A percentile compares a stretch with the other conserved stretches of the same genome.
phyloP scores from a whole-genome alignment of 2,888 invertebrate species.

The Zeuzera pyrina region DNA sequence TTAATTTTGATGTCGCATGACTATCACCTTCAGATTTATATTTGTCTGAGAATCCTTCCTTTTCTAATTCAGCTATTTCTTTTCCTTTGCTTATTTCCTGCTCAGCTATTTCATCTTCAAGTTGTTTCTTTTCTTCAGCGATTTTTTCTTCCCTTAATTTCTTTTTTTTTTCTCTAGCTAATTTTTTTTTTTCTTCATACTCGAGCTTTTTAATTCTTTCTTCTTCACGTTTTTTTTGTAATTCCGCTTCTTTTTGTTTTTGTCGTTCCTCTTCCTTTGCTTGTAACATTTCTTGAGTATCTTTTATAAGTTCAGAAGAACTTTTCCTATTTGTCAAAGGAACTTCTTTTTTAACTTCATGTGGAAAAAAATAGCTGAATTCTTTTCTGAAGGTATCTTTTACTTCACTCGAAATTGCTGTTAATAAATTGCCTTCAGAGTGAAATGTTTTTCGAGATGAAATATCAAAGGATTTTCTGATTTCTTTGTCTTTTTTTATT shows the following conservation, averaged over 20 bases:
- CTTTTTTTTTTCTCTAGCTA: conserved; percentile 6
- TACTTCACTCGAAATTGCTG: neutral
- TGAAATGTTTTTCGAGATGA: no score
- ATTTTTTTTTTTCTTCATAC: conserved; percentile 6
- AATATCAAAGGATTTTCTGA: no score
- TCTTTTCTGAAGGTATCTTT: conserved; percentile 20
- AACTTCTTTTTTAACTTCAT: conserved; percentile 10
- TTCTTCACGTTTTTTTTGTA: conserved; percentile 13
- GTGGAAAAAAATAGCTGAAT: conserved; percentile 36
- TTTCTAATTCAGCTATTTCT: neutral
- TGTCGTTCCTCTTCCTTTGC: neutral
- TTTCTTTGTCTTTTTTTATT: no score
- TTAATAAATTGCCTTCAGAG: neutral
- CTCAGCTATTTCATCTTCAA: neutral
- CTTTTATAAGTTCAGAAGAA: conserved; percentile 39
- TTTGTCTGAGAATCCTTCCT: no score
- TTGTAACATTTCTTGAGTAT: conserved; percentile 28
- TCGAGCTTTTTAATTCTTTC: conserved; percentile 8
- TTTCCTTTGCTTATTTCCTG: neutral
- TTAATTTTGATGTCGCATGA: no score
- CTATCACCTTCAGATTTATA: no score
- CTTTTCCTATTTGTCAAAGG: conserved; percentile 15
- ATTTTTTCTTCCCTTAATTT: conserved; percentile 2
- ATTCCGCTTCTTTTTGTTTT: conserved; percentile 16
- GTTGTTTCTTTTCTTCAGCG: conserved; percentile 1